A percentile compares a stretch with the other conserved stretches of the same genome.
phyloP scores from a whole-genome alignment of 2,113 vertebrate genomes.

The Pan troglodytes region DNA sequence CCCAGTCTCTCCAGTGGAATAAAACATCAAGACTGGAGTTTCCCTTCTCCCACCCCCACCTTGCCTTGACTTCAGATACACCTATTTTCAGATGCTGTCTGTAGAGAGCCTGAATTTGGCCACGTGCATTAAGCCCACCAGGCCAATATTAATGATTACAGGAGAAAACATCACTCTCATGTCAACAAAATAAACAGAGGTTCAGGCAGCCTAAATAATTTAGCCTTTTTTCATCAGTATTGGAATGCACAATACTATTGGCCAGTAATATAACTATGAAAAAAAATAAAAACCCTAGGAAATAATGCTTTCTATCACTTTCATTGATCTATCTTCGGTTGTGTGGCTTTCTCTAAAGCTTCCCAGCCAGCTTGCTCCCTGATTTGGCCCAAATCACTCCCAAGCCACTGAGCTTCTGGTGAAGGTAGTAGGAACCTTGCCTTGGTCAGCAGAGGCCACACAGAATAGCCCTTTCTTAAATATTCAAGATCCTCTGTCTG shows the following conservation, averaged over 20 bases:
- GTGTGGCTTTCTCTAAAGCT: not conserved
- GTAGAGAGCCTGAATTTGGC: not conserved
- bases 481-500: not conserved
- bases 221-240: not conserved
- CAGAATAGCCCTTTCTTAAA: not conserved
- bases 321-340: not conserved
- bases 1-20: not conserved
- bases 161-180: not conserved
- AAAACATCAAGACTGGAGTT: not conserved
- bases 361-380: not conserved
- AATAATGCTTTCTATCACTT: not conserved
- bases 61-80: not conserved
- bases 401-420: not conserved
- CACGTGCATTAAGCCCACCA: not conserved
- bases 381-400: not conserved
- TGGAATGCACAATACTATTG: not conserved
- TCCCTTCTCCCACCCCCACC: not conserved
- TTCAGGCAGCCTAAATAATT: not conserved
- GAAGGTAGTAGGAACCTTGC: not conserved
- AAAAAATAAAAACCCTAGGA: not conserved
- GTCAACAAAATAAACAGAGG: not conserved
- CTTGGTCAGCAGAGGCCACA: not conserved
- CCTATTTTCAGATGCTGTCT: not conserved
- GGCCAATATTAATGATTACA: not conserved
- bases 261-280: not conserved